A percentile compares a stretch with the other conserved stretches of the same genome.
Evolutionary conservation across 2,888 invertebrate genomes (phyloP).

Genomic region (Xanthia togata): DNA sequence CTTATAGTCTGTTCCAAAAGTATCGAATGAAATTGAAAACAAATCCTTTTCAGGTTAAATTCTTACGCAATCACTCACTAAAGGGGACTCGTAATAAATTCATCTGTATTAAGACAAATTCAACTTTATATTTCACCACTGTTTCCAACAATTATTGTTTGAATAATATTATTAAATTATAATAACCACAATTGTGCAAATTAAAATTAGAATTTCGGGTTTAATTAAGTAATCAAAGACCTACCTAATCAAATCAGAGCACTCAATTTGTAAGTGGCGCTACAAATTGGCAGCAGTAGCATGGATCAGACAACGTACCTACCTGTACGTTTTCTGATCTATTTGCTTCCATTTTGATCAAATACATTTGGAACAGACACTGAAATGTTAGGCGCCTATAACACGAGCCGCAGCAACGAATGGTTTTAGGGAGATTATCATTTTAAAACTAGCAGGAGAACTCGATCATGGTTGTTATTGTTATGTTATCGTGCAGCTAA

Average conservation of each 20-base stretch:
- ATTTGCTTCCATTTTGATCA: neutral
- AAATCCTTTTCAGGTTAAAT: neutral
- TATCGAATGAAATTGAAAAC: neutral
- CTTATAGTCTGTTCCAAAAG: neutral
- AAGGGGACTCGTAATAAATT: no score
- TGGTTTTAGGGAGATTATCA: neutral
- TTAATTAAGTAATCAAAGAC: neutral
- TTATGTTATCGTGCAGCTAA: neutral
- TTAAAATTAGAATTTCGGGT: no score
- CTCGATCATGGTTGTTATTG: neutral
- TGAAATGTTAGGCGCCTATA: neutral
- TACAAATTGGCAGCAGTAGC: neutral
- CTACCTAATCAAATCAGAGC: neutral
- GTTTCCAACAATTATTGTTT: neutral
- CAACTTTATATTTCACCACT: neutral
- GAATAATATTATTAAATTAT: neutral
- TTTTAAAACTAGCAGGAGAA: neutral
- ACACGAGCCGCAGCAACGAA: neutral
- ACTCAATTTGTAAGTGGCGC: neutral
- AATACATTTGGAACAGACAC: neutral
- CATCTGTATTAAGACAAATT: neutral
- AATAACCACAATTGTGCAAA: neutral
- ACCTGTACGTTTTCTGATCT: neutral
- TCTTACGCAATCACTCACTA: neutral
- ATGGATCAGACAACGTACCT: no score